phyloP scores from a whole-genome alignment of 2,888 invertebrate genomes.

The Neoascia interrupta region DNA sequence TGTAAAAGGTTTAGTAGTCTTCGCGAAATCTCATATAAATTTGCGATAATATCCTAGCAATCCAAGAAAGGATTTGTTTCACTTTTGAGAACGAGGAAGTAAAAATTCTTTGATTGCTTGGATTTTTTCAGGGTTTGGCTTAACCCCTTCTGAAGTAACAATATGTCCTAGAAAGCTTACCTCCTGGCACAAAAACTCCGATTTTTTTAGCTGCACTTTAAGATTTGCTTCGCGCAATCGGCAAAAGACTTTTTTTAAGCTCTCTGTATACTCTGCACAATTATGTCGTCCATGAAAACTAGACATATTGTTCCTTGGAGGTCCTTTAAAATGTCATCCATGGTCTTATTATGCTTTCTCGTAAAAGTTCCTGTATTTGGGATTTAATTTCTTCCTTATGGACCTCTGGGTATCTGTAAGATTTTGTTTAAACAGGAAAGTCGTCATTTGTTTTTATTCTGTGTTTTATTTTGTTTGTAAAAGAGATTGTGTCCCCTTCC shows the following conservation, averaged over 20 bases:
- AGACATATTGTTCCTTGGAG: not conserved
- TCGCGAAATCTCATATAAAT: no score
- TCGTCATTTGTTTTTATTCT: conserved; percentile 29
- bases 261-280: not conserved
- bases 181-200: not conserved
- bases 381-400: conserved; percentile 70
- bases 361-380: conserved; percentile 63
- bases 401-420: conserved; percentile 68
- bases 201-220: conserved; percentile 5
- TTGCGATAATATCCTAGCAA: no score
- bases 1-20: no score
- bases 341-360: conserved; percentile 24
- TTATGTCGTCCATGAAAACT: not conserved
- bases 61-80: no score
- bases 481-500: not conserved
- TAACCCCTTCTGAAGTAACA: no score
- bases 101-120: no score
- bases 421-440: conserved; percentile 38
- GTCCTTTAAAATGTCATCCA: not conserved
- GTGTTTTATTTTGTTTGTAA: not conserved
- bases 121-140: no score
- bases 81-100: no score
- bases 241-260: not conserved
- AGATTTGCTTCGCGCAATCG: conserved; percentile 1
- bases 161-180: not conserved